Evolutionary conservation across 2,888 invertebrate genomes (phyloP).

Genomic region (Dolichopus griseipennis): DNA sequence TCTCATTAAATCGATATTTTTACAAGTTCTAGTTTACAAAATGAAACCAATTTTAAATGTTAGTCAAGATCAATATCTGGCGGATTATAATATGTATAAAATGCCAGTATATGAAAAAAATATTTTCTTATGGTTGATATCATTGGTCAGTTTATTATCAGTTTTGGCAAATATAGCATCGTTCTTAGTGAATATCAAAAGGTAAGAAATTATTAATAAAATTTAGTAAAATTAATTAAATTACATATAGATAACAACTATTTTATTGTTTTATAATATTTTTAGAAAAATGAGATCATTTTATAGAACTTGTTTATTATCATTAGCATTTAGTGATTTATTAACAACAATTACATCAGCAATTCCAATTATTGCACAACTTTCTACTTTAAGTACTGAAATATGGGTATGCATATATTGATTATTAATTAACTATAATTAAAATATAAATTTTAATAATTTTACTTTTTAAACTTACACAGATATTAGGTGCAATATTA

Average conservation of each 20-base stretch:
- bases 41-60: too few relatives aligned
- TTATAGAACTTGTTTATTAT: conserved; percentile 40
- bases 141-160: not conserved
- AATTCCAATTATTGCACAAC: not conserved
- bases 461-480: conserved; percentile 24
- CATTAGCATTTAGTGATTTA: conserved; percentile 41
- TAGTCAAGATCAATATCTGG: too few relatives aligned
- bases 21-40: too few relatives aligned
- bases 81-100: not conserved
- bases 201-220: not conserved
- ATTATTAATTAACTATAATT: too few relatives aligned
- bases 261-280: too few relatives aligned
- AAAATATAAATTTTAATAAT: too few relatives aligned
- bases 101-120: not conserved
- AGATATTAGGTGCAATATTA: conserved; percentile 40
- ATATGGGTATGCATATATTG: not conserved
- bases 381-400: not conserved
- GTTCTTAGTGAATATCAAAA: not conserved
- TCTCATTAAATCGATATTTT: too few relatives aligned
- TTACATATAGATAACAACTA: too few relatives aligned
- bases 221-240: too few relatives aligned
- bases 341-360: conserved; percentile 21
- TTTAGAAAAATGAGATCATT: conserved; percentile 35
- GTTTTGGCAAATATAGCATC: not conserved
- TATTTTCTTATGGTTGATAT: not conserved